Conservation (phyloP, 2,797 vertebrate genomes). For the Lacerta bilineata region DNA sequence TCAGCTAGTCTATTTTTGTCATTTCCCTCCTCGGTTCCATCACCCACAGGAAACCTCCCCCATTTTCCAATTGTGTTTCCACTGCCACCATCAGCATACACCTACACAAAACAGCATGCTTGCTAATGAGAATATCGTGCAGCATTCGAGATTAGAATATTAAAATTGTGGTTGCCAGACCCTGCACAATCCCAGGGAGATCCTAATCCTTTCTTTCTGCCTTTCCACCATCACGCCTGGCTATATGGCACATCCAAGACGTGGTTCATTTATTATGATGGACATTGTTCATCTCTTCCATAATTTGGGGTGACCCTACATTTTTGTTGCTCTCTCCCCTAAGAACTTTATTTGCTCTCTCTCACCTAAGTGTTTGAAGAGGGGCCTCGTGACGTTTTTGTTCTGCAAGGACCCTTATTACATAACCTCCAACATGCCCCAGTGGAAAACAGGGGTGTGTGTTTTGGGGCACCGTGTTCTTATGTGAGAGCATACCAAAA, state of each 20-base stretch:
- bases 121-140: constrained; percentile 20
- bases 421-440: too few species aligned
- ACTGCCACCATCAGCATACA: neutral
- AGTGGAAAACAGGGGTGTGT: too few species aligned
- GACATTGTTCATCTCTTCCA: neutral
- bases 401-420: neutral
- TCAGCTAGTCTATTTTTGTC: neutral
- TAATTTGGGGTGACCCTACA: neutral
- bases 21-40: neutral
- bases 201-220: neutral
- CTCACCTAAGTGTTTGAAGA: neutral
- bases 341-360: neutral
- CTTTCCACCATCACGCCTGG: neutral
- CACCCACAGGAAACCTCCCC: neutral
- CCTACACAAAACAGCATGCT: neutral
- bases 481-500: too few species aligned
- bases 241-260: neutral
- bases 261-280: neutral
- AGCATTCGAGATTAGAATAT: constrained; percentile 13
- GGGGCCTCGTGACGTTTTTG: neutral
- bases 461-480: too few species aligned
- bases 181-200: constrained; percentile 2
- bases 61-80: neutral
- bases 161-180: constrained; percentile 1
- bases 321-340: too few species aligned